Evolutionary conservation across 2,888 invertebrate genomes (phyloP), one percentile per base, ranked within the genome.

Genomic region (Colletes collaris): DNA sequence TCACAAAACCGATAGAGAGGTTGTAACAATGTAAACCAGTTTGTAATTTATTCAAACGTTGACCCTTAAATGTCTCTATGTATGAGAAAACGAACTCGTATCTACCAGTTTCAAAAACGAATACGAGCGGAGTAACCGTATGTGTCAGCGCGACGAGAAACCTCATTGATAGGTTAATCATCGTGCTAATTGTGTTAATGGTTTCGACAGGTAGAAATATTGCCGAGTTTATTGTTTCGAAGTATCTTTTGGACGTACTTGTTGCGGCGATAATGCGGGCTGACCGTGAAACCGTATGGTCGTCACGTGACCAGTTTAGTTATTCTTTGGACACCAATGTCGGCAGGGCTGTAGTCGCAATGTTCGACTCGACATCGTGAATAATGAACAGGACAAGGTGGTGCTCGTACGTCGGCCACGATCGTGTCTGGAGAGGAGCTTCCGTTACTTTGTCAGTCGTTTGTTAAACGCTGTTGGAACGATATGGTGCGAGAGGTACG

Each of bases 271-370:
- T 50, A 49, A 50, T 37, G n/a, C 4, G 16, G 6, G 49, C 8
- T 7, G 2, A 5, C 35, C 35, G 44, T 16, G 49, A 50, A 37
- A 4, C 11, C 27, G 49, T 3, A n/a, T 59, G 59, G n/a, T 11
- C 6, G 58, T 68, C 68, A 68, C 68, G 59, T 59, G 59, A 59
- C 49, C 37, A 5, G 11, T 46, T 64, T 71, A 46, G 64, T 64
- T 8, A 16, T 10, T 49, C 27, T 58, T 40, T 37, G 50, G 6
- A 13, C 6, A 27, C 13, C 40, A 6, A 2, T 10, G n/a, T 16
- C 8, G 8, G 27, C 6, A 27, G 13, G 37, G 59, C 19, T 44
- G 64, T 52, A 19, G 16, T 58, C 40, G 7, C 46, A 56, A 35
- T 40, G 60, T 46, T 46, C 2, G 6, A 50, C 66, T 37, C 13